Evolutionary conservation across 2,113 vertebrate genomes (phyloP).

Genomic region (Brachyistius frenatus): DNA sequence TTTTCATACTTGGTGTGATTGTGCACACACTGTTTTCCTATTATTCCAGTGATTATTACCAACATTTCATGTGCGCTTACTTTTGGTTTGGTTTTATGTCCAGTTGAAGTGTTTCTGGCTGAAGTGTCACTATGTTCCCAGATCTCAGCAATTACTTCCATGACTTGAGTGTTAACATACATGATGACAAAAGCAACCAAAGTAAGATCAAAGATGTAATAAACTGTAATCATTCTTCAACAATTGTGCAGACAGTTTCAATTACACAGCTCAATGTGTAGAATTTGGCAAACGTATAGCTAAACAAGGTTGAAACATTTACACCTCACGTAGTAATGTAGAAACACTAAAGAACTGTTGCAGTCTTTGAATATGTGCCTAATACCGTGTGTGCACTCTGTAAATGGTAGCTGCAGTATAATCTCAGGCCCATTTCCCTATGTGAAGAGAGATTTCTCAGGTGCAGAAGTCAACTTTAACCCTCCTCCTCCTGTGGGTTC

Average conservation of each 20-base stretch:
- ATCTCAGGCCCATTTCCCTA: conserved; percentile 64
- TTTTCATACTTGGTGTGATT: too few relatives aligned
- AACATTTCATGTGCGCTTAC: too few relatives aligned
- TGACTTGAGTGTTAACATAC: neutral
- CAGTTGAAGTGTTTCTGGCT: neutral
- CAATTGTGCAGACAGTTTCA: neutral
- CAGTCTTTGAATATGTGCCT: conserved; percentile 21
- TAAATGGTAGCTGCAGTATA: conserved; percentile 38
- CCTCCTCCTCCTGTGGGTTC: conserved; percentile 79
- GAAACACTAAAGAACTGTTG: conserved; percentile 13
- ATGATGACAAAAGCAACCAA: neutral
- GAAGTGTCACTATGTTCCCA: neutral
- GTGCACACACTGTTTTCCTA: too few relatives aligned
- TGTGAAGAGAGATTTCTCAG: conserved; percentile 74
- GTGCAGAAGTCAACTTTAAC: conserved; percentile 83
- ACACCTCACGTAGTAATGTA: neutral
- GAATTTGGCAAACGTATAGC: neutral
- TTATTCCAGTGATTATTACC: too few relatives aligned
- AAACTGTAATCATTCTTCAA: neutral
- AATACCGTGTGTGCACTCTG: conserved; percentile 34
- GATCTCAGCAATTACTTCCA: neutral
- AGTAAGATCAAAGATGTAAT: neutral
- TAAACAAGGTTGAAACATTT: neutral
- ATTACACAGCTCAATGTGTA: neutral
- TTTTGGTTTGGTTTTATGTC: neutral